phyloP scores from a whole-genome alignment of 2,888 invertebrate species.

The Microctonus brassicae region DNA sequence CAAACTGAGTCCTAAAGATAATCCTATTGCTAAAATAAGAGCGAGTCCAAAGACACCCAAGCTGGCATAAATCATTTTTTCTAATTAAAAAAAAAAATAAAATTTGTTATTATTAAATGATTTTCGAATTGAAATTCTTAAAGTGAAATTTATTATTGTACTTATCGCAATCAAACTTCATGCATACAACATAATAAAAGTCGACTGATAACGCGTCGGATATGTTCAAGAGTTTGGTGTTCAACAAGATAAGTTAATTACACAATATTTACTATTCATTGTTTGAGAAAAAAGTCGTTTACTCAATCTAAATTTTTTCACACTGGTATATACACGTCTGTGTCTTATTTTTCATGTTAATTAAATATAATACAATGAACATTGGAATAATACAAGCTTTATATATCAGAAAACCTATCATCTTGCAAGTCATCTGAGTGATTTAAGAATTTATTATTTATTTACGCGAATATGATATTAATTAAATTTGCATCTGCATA shows the following conservation, averaged over 20 bases:
- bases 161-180: background rate
- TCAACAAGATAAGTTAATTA: background rate
- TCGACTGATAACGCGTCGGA: too few relatives aligned
- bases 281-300: background rate
- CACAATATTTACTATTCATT: background rate
- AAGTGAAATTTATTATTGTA: background rate
- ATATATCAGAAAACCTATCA: background rate
- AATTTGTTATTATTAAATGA: too few relatives aligned
- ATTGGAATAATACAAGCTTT: background rate
- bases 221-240: background rate
- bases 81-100: constrained; percentile 14
- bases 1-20: constrained; percentile 51
- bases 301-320: too few relatives aligned
- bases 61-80: constrained; percentile 52
- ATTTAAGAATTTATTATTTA: background rate
- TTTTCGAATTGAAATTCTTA: background rate
- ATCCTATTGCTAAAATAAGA: constrained; percentile 41
- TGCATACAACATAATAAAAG: background rate
- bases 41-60: constrained; percentile 41
- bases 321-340: too few relatives aligned
- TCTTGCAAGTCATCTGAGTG: constrained; percentile 4
- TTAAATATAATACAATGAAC: background rate
- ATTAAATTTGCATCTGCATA: background rate
- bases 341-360: too few relatives aligned
- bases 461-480: background rate